These are phyloP conservation scores for Okapia johnstoni DNA, from an alignment of 2,113 vertebrate species.

Conservation along the genomic window DNA sequence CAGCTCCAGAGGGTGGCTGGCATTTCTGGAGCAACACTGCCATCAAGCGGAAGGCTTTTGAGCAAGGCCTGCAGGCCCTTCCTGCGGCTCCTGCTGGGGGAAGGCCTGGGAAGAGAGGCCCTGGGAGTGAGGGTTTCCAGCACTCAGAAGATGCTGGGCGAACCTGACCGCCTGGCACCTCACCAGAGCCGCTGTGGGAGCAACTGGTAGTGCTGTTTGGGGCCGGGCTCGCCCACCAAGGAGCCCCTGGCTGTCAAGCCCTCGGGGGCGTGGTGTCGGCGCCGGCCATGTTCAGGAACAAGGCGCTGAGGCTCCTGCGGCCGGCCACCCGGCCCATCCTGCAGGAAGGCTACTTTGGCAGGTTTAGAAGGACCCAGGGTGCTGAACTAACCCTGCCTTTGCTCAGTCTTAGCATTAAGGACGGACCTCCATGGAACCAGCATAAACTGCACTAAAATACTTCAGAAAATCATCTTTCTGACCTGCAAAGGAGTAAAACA, in stretches of 20 bases:
- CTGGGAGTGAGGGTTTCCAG: too few species aligned
- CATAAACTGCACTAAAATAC: not conserved
- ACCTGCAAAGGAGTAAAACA: not conserved
- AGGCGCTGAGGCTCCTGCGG: not conserved
- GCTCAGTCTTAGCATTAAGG: not conserved
- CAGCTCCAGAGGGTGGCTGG: fast-evolving
- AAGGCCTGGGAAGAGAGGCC: not conserved
- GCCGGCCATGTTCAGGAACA: not conserved
- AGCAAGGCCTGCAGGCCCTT: not conserved
- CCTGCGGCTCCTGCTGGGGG: not conserved
- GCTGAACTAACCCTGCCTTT: not conserved
- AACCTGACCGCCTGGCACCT: fast-evolving
- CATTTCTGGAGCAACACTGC: not conserved
- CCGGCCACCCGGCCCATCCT: not conserved
- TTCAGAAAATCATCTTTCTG: not conserved
- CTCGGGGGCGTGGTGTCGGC: not conserved
- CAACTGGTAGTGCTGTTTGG: not conserved
- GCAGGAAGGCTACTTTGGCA: not conserved
- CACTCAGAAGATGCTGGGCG: not conserved
- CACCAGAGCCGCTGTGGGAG: not conserved
- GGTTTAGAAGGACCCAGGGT: not conserved
- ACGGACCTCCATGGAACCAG: not conserved
- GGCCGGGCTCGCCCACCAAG: not conserved
- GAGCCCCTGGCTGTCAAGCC: not conserved
- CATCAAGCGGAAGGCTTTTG: not conserved